phyloP scores from a whole-genome alignment of 2,797 vertebrate species.

The Bufotes viridis region DNA sequence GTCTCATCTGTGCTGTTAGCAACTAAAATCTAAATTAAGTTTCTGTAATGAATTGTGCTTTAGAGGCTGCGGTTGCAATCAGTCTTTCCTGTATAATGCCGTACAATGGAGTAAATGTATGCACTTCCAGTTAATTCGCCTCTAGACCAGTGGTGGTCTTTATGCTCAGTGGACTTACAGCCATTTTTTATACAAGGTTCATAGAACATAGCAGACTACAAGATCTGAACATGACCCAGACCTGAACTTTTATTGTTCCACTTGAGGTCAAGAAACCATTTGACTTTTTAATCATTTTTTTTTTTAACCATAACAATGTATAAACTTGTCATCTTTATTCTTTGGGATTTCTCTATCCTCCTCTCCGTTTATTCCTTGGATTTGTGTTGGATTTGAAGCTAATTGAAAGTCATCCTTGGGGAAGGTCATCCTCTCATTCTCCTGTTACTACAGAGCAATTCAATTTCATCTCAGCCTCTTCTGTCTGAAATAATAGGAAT shows the following conservation, averaged over 20 bases:
- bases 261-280: conserved; percentile 49
- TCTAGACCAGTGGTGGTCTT: conserved; percentile 20
- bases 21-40: background rate
- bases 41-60: background rate
- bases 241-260: conserved; percentile 45
- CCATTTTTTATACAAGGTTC: conserved; percentile 41
- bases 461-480: conserved; percentile 41
- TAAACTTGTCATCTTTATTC: conserved; percentile 59
- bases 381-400: conserved; percentile 54
- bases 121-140: conserved; percentile 14
- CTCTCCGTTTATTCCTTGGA: conserved; percentile 45
- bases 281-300: conserved; percentile 30
- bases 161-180: background rate
- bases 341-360: conserved; percentile 38
- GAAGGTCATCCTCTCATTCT: conserved; percentile 41
- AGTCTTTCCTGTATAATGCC: background rate
- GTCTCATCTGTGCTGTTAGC: background rate
- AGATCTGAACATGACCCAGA: conserved; percentile 56
- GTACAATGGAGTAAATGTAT: conserved; percentile 32
- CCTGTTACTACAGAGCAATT: conserved; percentile 32
- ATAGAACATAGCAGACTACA: conserved; percentile 20
- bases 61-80: background rate
- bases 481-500: conserved; percentile 40
- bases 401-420: conserved; percentile 47
- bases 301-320: conserved; percentile 28